Evolutionary conservation across 2,888 invertebrate species (phyloP), one percentile per base, ranked within the genome.

Genomic region (Halocaridina rubra): DNA sequence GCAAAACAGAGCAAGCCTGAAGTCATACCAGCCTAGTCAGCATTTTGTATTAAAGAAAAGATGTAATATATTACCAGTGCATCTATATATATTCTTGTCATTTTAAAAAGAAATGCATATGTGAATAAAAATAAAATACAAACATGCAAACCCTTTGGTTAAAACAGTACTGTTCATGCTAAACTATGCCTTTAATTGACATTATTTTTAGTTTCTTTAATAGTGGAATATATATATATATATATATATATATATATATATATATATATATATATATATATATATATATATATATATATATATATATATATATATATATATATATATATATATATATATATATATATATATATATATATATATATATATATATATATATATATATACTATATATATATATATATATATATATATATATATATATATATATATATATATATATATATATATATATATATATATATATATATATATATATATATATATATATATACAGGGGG

Each of bases 211-310:
- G 7, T 61, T 61, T n/a, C 24, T 61, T 7, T 61, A n/a, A 22
- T n/a, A 10, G n/a, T 5, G n/a, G 24, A n/a, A 61, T n/a, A 5
- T 61, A 61, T 61, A n/a, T 61, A 61, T 61, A n/a, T 61, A 61
- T 61, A 61, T 61, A 61, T 61, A 61, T 61, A 61, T 61, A 61
- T 61, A 61, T 61, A 61, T 61, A 61, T 61, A 61, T 61, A 61
- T 61, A 61, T 61, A 61, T 61, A 61, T 61, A 61, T 61, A 61
- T 19, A 61, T 61, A 61, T 61, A 61, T 61, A 61, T 61, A 61
- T 61, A 61, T 61, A 61, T 61, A 61, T 61, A 61, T 61, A 61
- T 61, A 22, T 61, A 61, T 61, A 61, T 61, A 61, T 61, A 61
- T 61, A 61, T 22, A 61, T 61, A 39, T 39, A 39, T 39, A 39